phyloP scores from a whole-genome alignment of 2,888 invertebrate genomes.

The Cephus runcator region DNA sequence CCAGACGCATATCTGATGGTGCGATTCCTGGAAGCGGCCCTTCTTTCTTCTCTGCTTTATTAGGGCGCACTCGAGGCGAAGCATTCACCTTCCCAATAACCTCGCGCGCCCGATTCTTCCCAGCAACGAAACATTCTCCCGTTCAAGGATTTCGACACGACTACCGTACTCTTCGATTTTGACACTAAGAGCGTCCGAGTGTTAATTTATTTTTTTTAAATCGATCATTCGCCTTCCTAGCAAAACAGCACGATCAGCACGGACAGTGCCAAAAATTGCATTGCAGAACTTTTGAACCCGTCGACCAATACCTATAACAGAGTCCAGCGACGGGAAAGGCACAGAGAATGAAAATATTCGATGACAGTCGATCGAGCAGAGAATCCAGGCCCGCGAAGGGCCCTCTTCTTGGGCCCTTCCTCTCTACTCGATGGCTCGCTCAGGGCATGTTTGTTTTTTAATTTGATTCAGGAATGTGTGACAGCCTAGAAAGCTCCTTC shows the following conservation, averaged over 20 bases:
- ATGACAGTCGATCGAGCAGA: not conserved
- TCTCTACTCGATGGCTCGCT: not conserved
- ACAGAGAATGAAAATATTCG: not conserved
- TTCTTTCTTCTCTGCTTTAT: constrained; percentile 41
- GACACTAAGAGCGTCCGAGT: not conserved
- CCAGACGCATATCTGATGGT: constrained; percentile 47
- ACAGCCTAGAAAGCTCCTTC: constrained; percentile 22
- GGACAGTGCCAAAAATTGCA: not conserved
- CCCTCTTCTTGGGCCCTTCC: constrained; percentile 23
- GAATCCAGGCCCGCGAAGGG: constrained; percentile 8
- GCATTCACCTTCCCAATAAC: constrained; percentile 52
- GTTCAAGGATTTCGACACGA: constrained; percentile 31
- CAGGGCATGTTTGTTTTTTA: constrained; percentile 22
- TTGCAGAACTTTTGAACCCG: too few relatives aligned
- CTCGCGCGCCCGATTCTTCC: constrained; percentile 38
- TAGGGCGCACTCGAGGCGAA: constrained; percentile 24
- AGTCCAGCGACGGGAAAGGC: constrained; percentile 61
- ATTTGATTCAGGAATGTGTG: constrained; percentile 28
- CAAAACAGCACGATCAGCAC: not conserved
- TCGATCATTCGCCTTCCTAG: not conserved
- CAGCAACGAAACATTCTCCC: constrained; percentile 24
- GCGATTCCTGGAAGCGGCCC: constrained; percentile 43
- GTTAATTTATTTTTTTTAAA: not conserved
- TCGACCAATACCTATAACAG: not conserved
- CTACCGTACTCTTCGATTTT: not conserved